phyloP scores from a whole-genome alignment of 2,888 invertebrate species.

The Chaetoderma sp. region DNA sequence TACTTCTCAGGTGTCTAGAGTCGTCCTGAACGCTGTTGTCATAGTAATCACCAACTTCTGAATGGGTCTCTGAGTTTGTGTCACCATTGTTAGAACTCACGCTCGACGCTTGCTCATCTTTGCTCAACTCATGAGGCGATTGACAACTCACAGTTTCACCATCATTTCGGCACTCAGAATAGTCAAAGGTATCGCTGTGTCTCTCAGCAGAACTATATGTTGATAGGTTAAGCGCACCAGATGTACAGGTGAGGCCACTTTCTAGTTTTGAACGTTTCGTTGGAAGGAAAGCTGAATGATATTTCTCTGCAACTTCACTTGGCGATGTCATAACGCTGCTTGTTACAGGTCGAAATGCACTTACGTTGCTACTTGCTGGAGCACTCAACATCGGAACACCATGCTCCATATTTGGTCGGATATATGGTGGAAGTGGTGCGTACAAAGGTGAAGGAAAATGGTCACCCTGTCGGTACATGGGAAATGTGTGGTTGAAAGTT shows the following conservation, averaged over 20 bases:
- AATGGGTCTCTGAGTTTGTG: constrained; percentile 56
- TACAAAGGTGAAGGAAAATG: constrained; percentile 61
- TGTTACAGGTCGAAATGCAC: constrained; percentile 57
- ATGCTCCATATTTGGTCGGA: constrained; percentile 50
- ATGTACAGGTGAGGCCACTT: too few species aligned
- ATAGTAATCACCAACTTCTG: constrained; percentile 50
- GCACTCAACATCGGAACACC: constrained; percentile 49
- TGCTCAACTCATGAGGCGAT: constrained; percentile 29
- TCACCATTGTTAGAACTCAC: constrained; percentile 52
- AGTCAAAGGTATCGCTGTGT: constrained; percentile 19
- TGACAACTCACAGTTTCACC: constrained; percentile 30
- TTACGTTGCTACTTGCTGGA: constrained; percentile 48
- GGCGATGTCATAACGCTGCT: too few species aligned
- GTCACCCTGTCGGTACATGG: constrained; percentile 61
- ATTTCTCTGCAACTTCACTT: constrained; percentile 43
- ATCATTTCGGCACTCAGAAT: constrained; percentile 34
- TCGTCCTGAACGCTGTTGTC: constrained; percentile 60
- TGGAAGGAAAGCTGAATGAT: constrained; percentile 62
- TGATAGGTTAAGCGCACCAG: constrained; percentile 1
- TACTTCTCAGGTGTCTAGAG: constrained; percentile 58
- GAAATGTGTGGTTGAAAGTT: constrained; percentile 46
- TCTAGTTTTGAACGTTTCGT: constrained; percentile 56
- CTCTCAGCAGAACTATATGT: constrained; percentile 26
- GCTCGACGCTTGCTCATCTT: constrained; percentile 59
- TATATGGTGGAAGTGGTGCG: constrained; percentile 54